Percentiles rank a stretch among this genome's conserved stretches.
phyloP scores from a whole-genome alignment of 2,888 invertebrate genomes.

The Drosophila flavopinicola region DNA sequence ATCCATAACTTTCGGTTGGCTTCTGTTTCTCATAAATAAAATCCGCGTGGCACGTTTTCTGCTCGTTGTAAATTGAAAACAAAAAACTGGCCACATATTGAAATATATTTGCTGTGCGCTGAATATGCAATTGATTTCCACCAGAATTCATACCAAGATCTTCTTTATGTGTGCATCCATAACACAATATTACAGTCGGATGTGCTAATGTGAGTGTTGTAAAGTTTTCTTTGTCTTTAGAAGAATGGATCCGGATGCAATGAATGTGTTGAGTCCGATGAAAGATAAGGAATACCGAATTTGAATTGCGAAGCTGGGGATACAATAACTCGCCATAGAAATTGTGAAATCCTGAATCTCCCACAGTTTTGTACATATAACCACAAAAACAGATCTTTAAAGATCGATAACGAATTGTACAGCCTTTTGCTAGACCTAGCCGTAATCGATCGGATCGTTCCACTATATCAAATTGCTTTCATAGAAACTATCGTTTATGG shows the following conservation, averaged over 20 bases:
- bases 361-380: too few species aligned
- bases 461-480: too few species aligned
- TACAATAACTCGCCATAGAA: too few species aligned
- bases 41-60: slow-evolving; percentile 61
- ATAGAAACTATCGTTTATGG: too few species aligned
- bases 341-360: too few species aligned
- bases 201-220: slow-evolving; percentile 39
- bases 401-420: too few species aligned
- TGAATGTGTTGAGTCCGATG: slow-evolving; percentile 7
- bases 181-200: slow-evolving; percentile 41
- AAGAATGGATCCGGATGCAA: slow-evolving; percentile 6
- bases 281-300: slow-evolving; percentile 6
- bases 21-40: slow-evolving; percentile 68
- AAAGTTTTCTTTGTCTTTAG: slow-evolving; percentile 47
- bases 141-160: slow-evolving; percentile 1
- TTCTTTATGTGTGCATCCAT: slow-evolving; percentile 17
- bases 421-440: too few species aligned
- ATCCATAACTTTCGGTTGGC: slow-evolving; percentile 59
- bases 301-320: too few species aligned
- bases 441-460: too few species aligned
- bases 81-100: slow-evolving; percentile 53
- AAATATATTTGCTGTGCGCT: slow-evolving; percentile 64
- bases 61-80: slow-evolving; percentile 64
- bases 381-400: too few species aligned
- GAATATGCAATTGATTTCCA: slow-evolving; percentile 63